Base-by-base conservation (phyloP, 2,888 invertebrate genomes). In the Caenorhabditis sp. region DNA sequence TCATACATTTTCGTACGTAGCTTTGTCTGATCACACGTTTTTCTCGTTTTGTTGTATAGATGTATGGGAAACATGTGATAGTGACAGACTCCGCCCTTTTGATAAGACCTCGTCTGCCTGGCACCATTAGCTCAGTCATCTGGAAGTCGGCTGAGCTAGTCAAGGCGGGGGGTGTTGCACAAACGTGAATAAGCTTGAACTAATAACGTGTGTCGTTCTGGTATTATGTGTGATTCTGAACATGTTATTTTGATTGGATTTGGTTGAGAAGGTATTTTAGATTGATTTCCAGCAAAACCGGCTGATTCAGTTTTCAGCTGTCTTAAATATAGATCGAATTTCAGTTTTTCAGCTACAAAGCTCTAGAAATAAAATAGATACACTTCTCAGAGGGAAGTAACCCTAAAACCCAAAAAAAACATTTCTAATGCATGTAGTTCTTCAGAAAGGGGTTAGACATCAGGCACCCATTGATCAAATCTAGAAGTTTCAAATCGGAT, bases 101-200 rank as follows among this genome's bases (percentile, higher is more conserved):
- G 54, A 54, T 54, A 26, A 54, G 54, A 54, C 12, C 14, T 16
- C 38, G 38, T 12, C 12, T 38, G 54, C 24, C 24, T 26, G 24
- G 5, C 54, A 54, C 24, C 26, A 26, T 54, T 54, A 54, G 54
- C 19, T 19, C 54, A 54, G 19, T 22, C 54, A 54, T 54, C 54
- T 54, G 14, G 24, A 54, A 54, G 5, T 3, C 26, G 14, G 54
- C 3, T 26, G 54, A 54, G 24, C 26, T 26, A 54, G 14, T 22
- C 54, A 12, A 54, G n/a, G 3, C 54, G 26, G 22, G 8, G 12
- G 1, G 12, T 26, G 26, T 54, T 47, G 47, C 19, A 38, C 38
- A 12, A 38, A 38, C 12, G 6, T 38, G 8, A 38, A 19, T 47
- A 14, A 47, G 47, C 47, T 19, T 19, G 47, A 47, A 47, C 47